Base-by-base conservation (phyloP, 1,140 invertebrate species). In the Diachasmimorpha longicaudata region DNA sequence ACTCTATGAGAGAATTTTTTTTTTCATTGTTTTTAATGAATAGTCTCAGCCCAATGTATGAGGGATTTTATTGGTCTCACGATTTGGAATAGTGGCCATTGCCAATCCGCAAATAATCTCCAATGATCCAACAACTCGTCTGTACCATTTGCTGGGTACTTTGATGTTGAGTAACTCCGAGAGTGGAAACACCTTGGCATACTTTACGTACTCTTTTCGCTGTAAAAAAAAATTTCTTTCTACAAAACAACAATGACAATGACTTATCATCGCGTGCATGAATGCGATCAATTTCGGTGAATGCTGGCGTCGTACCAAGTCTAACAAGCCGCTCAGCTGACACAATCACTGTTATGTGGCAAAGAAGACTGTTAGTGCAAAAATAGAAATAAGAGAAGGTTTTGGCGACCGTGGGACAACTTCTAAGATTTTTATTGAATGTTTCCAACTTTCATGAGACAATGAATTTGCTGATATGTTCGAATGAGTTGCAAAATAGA, bases 141-240 rank as follows among this genome's bases (percentile, higher is more conserved):
- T 90, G 85, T 98, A 98, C 93, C 96, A 96, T 92, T 98, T 96
- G 76, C 97, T 95, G 77, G 96, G 95, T 74, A 98, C 90, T 90
- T 97, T 97, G 80, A 97, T 93, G 81, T 96, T 94, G 76, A 97
- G 88, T 23, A 92, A 90, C 78, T 93, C 93, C 2, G 94, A 91
- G 6, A 99, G 89, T 44, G 97, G 98, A 87, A 99, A 99, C 14
- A 99, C 97, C 91, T 98, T 98, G 9, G 97, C 94, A 90, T 98
- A 98, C 89, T 97, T 96, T 0, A 98, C 97, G 87, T 98, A 99
- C 87, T 97, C 96, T 89, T 97, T 97, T 86, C 97, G 93, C 97
- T 98, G 91, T 75, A 94, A 95, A 79, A 79, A 78, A 79, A 82
- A 58, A 74, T 63, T 25, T 63, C 11, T 11, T 25, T 25, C 6